Conservation (phyloP, 1,140 invertebrate species). For the Portunus trituberculatus region DNA sequence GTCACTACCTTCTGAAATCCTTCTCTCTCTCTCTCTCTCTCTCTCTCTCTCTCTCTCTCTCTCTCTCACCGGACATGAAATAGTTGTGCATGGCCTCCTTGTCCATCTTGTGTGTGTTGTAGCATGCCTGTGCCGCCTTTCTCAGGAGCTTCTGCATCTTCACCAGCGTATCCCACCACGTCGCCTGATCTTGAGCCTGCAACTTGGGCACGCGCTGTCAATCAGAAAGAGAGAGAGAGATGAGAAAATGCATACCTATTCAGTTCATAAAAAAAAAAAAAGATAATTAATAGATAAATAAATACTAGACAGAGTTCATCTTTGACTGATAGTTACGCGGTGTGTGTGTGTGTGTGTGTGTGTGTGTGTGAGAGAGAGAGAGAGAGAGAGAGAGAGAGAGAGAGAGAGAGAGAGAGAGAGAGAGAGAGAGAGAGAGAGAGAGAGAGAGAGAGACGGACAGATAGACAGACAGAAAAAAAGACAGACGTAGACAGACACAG, state of each 20-base stretch:
- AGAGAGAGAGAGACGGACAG: background rate
- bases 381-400: background rate
- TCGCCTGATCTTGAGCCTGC: conserved; percentile 96
- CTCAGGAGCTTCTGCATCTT: conserved; percentile 97
- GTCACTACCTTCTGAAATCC: no score
- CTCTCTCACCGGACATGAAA: conserved; percentile 95
- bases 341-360: no score
- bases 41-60: no score
- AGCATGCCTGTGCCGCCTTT: conserved; percentile 93
- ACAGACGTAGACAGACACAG: no score
- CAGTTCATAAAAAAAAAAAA: no score
- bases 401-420: background rate
- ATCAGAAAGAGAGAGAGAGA: background rate
- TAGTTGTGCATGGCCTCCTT: conserved; percentile 98
- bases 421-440: background rate
- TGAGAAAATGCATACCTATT: no score
- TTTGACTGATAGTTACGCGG: no score
- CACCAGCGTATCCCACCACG: conserved; percentile 98
- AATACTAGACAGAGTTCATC: no score
- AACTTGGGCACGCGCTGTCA: conserved; percentile 92
- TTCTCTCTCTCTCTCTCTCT: no score
- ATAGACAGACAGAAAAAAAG: background rate
- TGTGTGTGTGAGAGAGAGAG: background rate
- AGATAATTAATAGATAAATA: no score
- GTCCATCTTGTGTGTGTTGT: conserved; percentile 91